Base-by-base conservation (phyloP, 1,140 invertebrate species). In the Dinoponera quadriceps region DNA sequence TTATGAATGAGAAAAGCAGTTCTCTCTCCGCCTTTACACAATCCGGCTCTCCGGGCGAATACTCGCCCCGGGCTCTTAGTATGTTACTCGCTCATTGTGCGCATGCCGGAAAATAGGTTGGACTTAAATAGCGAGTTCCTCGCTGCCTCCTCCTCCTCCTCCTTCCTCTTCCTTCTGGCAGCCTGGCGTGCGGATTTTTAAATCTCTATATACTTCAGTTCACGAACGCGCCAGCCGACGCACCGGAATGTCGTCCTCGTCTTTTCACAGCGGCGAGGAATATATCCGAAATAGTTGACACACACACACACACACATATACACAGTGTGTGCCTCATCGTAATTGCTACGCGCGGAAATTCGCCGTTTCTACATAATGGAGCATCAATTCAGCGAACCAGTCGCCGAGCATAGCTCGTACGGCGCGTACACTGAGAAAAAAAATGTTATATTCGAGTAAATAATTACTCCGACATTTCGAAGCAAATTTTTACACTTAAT, bases 111-210 rank as follows among this genome's bases (percentile, higher is more conserved):
- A 87, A 87, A 87, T 87, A 86, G 85, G 73, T 80, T 84, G 68
- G 49, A 87, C 82, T 87, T 87, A 86, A 87, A 87, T 87, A 87
- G 86, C 83, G 71, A 77, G 65, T 74, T 77, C 57, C 81, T 59
- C 75, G 60, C 73, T 27, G 38, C 3, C 38, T 3, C 38, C 11
- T 5, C 38, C 38, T 44, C 38, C 38, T 87, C 74, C 74, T 62
- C 44, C 49, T 87, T 68, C 73, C 60, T 29, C 49, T 77, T 66
- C 29, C 7, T 7, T 7, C n/a, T n/a, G n/a, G n/a, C n/a, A n/a
- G n/a, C n/a, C n/a, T n/a, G n/a, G n/a, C 85, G 84, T 87, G 85
- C 74, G 87, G 87, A 87, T 87, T 87, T 84, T 80, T 75, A 87
- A 85, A 80, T 87, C 86, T 80, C 86, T 80, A 81, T 80, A 83